Evolutionary conservation across 1,140 invertebrate species (phyloP), one percentile per base, ranked within the genome.

Genomic region (Pectinophora gossypiella): DNA sequence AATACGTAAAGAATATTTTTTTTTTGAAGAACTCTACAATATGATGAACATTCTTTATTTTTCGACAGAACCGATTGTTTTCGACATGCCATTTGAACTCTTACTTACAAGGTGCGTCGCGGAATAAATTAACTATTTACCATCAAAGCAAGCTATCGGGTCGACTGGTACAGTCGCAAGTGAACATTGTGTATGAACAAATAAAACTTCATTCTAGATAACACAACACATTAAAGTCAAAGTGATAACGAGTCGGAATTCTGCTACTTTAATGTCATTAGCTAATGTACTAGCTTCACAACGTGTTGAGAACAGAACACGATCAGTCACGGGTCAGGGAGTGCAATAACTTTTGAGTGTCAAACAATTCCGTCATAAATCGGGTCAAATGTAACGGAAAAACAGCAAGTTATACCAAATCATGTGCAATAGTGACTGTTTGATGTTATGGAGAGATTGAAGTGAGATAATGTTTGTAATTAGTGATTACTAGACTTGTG

Each of bases 151-250:
- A 15, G 7, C 16, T 40, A 40, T 40, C 36, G 36, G 36, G 10
- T 16, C 16, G 36, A 2, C 36, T 6, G 12, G 36, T 16, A 13
- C 36, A 40, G 36, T 15, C 36, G 36, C 16, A 18, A 15, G 13
- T 40, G 16, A 51, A 51, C 56, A 69, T 69, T 52, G 43, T 57
- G 49, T 61, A 50, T 59, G 48, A 59, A 59, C 62, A 64, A 69
- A 72, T 68, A 68, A 67, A 59, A 61, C 48, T n/a, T n/a, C 53
- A 64, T 55, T 43, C 56, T 64, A 67, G 78, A 85, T 85, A 79
- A 81, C 64, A 68, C 58, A n/a, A n/a, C 45, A 59, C 58, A 65
- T 62, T 75, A 67, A 74, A 75, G 67, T 76, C 64, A 66, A 42
- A 64, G 51, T 49, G 81, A 85, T 82, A 85, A 85, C 67, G 38